A percentile compares a stretch with the other conserved stretches of the same genome.
Evolutionary conservation across 2,888 invertebrate species (phyloP).

Genomic region (Tachina grossa): DNA sequence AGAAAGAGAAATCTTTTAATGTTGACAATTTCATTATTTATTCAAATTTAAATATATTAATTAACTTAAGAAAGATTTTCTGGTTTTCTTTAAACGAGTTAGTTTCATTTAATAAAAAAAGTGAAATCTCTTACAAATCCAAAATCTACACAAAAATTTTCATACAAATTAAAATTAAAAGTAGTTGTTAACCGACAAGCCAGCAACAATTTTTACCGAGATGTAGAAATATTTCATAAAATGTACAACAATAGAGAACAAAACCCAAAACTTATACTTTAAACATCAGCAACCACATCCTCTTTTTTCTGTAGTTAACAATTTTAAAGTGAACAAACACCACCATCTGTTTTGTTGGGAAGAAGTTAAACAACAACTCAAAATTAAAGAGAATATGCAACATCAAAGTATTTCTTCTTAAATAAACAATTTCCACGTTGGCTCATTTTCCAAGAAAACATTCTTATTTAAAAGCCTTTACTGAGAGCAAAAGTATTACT

Average conservation of each 20-base stretch:
- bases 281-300: slow-evolving; percentile 18
- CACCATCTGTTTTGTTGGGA: slow-evolving; percentile 56
- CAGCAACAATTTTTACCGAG: slow-evolving; percentile 44
- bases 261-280: slow-evolving; percentile 22
- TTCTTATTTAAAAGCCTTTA: slow-evolving; percentile 22
- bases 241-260: slow-evolving; percentile 17
- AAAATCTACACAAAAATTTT: slow-evolving; percentile 20
- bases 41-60: neutral
- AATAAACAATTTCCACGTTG: slow-evolving; percentile 47
- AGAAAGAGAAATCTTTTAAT: neutral
- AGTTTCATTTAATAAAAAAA: neutral
- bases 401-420: slow-evolving; percentile 27
- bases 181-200: slow-evolving; percentile 49
- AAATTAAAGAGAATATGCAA: neutral
- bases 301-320: neutral
- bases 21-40: neutral
- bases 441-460: slow-evolving; percentile 25
- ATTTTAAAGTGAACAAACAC: slow-evolving; percentile 56
- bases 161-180: slow-evolving; percentile 60
- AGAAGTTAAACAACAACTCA: slow-evolving; percentile 33
- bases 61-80: neutral
- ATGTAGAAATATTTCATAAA: slow-evolving; percentile 40
- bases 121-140: slow-evolving; percentile 2
- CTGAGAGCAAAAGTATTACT: neutral
- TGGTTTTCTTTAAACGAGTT: neutral